Evolutionary conservation across 2,113 vertebrate species (phyloP), one percentile per base, ranked within the genome.

Genomic region (Clarias batrachus): DNA sequence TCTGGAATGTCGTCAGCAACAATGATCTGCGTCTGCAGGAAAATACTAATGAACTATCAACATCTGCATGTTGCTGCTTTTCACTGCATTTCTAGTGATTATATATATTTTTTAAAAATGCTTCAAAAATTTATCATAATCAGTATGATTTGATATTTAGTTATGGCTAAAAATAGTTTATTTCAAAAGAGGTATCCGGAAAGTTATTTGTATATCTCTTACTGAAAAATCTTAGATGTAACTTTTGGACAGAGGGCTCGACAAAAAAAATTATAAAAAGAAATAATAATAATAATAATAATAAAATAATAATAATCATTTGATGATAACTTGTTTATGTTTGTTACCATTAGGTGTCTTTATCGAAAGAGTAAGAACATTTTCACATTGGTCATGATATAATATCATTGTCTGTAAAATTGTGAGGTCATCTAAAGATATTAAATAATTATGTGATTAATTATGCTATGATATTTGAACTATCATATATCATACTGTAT

Each of bases 241-340:
- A 83, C 80, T 81, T 85, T 81, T 86, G 87, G 89, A 73, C 78
- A 89, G 89, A 92, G 88, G 90, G 80, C 91, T 92, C 52, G 76
- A 79, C 83, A 87, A 85, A 86, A 90, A 84, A 25, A 52, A 54
- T n/a, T 21, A 41, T 7, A 41, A 41, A 41, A 41, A 41, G 1
- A 57, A 89, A 65, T 37, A 41, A 41, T 6, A 41, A 23, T 59
- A 30, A 59, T 62, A 83, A 82, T 76, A 6, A 48, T 33, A 52
- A 54, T n/a, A 37, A 57, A 89, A 66, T 33, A 33, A 33, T 33
- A 41, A 23, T 48, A 41, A 52, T 62, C 80, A 83, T 76, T 70
- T 82, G 66, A 76, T 25, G 59, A 70, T 52, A 54, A 27, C 60
- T 87, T 68, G 57, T 83, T 56, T 23, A 11, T 76, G 37, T 57